A percentile compares a stretch with the other conserved stretches of the same genome.
These are phyloP conservation scores for Chlorodrepanis virens DNA, from an alignment of 2,113 vertebrate genomes.

Conservation along the genomic window DNA sequence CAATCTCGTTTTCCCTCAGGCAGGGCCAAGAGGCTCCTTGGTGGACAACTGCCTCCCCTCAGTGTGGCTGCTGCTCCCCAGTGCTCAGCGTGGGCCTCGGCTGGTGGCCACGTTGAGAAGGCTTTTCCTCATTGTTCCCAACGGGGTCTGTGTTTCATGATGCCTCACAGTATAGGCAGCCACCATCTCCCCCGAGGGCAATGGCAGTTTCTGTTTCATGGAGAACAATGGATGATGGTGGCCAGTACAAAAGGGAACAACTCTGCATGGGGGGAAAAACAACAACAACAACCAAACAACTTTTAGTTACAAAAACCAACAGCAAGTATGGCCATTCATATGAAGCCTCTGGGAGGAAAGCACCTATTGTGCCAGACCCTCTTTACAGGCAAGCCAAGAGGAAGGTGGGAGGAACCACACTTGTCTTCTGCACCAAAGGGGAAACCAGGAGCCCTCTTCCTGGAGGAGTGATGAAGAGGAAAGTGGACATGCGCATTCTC, in stretches of 20 bases:
- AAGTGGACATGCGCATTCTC: fast-evolving
- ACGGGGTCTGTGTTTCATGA: slow-evolving; percentile 25
- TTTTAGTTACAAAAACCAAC: background rate
- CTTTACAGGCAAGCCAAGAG: background rate
- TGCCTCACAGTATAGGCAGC: slow-evolving; percentile 42
- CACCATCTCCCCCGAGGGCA: background rate
- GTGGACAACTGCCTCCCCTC: background rate
- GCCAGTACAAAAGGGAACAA: slow-evolving; percentile 38
- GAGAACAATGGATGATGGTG: slow-evolving; percentile 62
- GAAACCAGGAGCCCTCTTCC: background rate
- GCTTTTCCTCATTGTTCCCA: slow-evolving; percentile 46
- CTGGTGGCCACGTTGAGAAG: background rate
- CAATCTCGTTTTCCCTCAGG: background rate
- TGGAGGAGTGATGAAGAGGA: background rate
- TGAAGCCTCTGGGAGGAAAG: background rate
- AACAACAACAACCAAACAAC: background rate
- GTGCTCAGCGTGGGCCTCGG: background rate
- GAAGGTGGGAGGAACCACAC: background rate
- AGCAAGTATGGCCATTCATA: slow-evolving; percentile 2
- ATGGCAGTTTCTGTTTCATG: slow-evolving; percentile 7
- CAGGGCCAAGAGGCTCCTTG: background rate
- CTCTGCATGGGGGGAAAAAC: background rate
- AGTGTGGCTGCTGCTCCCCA: background rate
- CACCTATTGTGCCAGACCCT: background rate
- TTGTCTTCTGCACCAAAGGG: background rate